Evolutionary conservation across 2,113 vertebrate genomes (phyloP), one percentile per base, ranked within the genome.

Genomic region (Cinclus cinclus): DNA sequence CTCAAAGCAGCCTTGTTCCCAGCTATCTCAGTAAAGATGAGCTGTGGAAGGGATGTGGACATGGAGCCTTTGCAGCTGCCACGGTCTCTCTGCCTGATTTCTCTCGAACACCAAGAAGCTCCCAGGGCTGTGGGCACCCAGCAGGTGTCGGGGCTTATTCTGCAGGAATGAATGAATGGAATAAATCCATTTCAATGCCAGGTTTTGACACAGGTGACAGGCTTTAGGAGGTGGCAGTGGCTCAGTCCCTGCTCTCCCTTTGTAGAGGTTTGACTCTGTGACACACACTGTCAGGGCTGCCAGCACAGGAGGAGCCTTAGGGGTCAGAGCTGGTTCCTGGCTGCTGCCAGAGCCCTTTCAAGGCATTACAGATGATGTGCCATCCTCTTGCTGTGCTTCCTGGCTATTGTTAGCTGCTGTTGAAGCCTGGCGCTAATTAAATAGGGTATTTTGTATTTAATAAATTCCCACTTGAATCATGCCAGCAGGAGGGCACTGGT

Each of bases 331-430:
- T 3, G 3, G 27, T 63, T 65, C 35, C 44, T 35, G 31, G 74
- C 50, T 69, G 84, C 65, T 23, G 27, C 62, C 8, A 2, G 65
- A 63, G 49, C 23, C 68, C 77, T 74, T 74, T 71, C 4, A 17
- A 91, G 86, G 73, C 64, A 46, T 70, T 80, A 8, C 4, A 14
- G 76, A 21, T 80, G 78, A 92, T 2, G 35, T 84, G 46, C 74
- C n/a, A 31, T 35, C 85, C 10, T 6, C 44, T 53, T 6, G 2
- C 71, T 19, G 65, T 62, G 49, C 84, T 69, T 84, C 85, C 91
- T 96, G 91, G 64, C 74, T 92, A 82, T 92, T 94, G 63, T 96
- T 93, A 94, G 69, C 42, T 60, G 74, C 82, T 85, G 50, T 27
- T 79, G 85, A 89, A 83, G 65, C 47, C 89, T 83, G 86, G 74